Conservation (phyloP, 2,888 invertebrate genomes). For the Phyllotreta cruciferae region DNA sequence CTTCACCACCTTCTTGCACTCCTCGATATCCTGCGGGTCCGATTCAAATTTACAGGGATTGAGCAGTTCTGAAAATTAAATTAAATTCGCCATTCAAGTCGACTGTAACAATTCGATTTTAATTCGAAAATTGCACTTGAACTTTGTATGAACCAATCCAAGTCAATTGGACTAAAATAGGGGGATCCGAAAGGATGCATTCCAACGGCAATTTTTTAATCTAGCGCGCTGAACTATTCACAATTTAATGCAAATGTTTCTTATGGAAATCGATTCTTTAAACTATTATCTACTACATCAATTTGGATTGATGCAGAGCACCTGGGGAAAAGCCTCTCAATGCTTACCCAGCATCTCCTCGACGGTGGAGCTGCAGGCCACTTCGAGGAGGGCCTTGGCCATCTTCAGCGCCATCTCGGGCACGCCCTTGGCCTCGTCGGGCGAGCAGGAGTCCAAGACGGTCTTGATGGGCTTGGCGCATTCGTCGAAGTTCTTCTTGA, state of each 20-base stretch:
- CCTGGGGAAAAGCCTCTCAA: no score
- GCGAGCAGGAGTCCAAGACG: slow-evolving; percentile 31
- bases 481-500: slow-evolving; percentile 32
- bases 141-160: no score
- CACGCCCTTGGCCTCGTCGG: slow-evolving; percentile 34
- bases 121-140: no score
- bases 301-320: no score
- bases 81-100: not conserved
- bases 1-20: slow-evolving; percentile 25
- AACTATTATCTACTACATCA: no score
- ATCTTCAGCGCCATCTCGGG: slow-evolving; percentile 30
- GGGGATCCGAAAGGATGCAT: no score
- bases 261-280: slow-evolving; percentile 31
- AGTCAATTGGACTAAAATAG: no score
- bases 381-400: slow-evolving; percentile 28
- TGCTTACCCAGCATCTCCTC: slow-evolving; percentile 40
- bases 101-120: no score
- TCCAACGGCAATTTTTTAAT: no score
- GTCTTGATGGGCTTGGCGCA: slow-evolving; percentile 36
- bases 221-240: slow-evolving; percentile 23
- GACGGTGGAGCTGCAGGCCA: slow-evolving; percentile 37
- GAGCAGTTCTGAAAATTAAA: slow-evolving; percentile 36
- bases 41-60: slow-evolving; percentile 34
- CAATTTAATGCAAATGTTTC: slow-evolving; percentile 18
- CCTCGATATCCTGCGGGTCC: slow-evolving; percentile 10